Evolutionary conservation across 2,888 invertebrate genomes (phyloP).

Genomic region (Diabrotica balteata): DNA sequence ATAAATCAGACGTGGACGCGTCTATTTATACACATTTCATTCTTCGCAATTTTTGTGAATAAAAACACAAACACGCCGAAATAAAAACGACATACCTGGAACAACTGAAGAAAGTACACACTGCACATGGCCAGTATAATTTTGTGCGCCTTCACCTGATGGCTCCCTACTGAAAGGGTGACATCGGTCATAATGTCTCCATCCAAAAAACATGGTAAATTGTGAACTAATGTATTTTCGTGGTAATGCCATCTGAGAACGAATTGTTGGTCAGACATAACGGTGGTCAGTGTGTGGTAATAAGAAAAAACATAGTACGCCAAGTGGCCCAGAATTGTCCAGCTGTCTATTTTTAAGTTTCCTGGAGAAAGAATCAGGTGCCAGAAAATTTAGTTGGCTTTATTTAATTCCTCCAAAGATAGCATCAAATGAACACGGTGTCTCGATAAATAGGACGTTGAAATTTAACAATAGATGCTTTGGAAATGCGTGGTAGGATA

Average conservation of each 20-base stretch:
- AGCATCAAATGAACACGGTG: constrained; percentile 36
- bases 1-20: constrained; percentile 8
- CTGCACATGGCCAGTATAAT: constrained; percentile 90
- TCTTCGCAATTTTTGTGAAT: constrained; percentile 47
- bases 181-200: constrained; percentile 86
- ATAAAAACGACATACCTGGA: constrained; percentile 68
- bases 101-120: constrained; percentile 87
- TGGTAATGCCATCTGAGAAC: constrained; percentile 59
- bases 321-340: constrained; percentile 57
- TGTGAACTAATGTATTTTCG: constrained; percentile 68
- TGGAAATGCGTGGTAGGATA: no score
- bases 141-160: constrained; percentile 84
- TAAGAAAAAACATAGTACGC: constrained; percentile 47
- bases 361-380: constrained; percentile 60
- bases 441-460: background rate
- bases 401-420: constrained; percentile 45
- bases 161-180: constrained; percentile 84
- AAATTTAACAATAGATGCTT: constrained; percentile 9
- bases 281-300: constrained; percentile 44
- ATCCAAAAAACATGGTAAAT: constrained; percentile 78
- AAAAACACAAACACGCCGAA: constrained; percentile 49
- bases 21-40: constrained; percentile 43
- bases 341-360: constrained; percentile 57
- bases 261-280: constrained; percentile 52
- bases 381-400: constrained; percentile 55